These are phyloP conservation scores for Drosophila acutilabella DNA, from an alignment of 2,888 invertebrate species.

Conservation along the genomic window DNA sequence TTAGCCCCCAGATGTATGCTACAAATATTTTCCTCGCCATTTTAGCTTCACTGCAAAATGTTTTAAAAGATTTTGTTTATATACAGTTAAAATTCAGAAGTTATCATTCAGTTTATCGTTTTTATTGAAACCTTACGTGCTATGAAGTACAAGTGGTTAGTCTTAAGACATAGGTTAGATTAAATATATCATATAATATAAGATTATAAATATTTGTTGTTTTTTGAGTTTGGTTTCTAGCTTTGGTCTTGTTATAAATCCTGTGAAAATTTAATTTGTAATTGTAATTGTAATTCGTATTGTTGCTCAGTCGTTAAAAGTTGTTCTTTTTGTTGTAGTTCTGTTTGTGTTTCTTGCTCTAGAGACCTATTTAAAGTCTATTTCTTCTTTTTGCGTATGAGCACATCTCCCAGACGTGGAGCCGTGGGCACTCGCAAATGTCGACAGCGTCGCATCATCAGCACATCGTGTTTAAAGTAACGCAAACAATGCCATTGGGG, in stretches of 20 bases:
- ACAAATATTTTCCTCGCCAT: background rate
- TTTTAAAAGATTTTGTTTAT: background rate
- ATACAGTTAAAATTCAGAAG: background rate
- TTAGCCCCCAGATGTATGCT: constrained; percentile 12
- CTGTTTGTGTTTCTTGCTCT: constrained; percentile 16
- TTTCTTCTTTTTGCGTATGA: constrained; percentile 73
- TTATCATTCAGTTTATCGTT: constrained; percentile 7
- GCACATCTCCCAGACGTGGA: constrained; percentile 78
- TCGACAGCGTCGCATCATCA: constrained; percentile 90
- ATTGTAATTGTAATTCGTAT: constrained; percentile 53
- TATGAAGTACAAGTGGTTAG: constrained; percentile 79
- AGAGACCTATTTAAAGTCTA: constrained; percentile 27
- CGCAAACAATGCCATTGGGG: constrained; percentile 94
- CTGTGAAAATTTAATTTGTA: constrained; percentile 57
- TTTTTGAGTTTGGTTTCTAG: constrained; percentile 35
- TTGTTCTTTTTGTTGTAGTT: constrained; percentile 37
- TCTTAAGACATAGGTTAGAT: constrained; percentile 52
- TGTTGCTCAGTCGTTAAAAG: constrained; percentile 70
- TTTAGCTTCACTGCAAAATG: background rate
- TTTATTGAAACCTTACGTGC: constrained; percentile 68
- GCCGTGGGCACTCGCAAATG: constrained; percentile 87
- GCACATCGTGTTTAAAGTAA: constrained; percentile 90
- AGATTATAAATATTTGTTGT: constrained; percentile 13
- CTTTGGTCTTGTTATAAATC: constrained; percentile 71
- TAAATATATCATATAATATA: constrained; percentile 27